phyloP scores from a whole-genome alignment of 2,113 vertebrate genomes.

The Aspiorhynchus laticeps region DNA sequence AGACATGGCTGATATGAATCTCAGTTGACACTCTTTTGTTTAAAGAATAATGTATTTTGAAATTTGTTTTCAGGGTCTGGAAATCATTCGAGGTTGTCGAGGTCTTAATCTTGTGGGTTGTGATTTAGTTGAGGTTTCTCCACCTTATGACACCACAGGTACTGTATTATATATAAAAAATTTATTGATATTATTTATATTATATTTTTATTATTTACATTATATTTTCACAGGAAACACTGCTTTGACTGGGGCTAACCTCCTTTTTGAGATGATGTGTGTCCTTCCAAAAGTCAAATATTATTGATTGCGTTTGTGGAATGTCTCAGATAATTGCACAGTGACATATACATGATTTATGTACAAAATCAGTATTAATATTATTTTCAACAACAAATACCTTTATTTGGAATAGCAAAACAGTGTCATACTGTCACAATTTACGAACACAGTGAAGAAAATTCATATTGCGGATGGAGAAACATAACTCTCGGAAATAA shows the following conservation, averaged over 20 bases:
- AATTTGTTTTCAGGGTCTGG: conserved; percentile 80
- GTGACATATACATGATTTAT: neutral
- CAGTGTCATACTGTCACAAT: neutral
- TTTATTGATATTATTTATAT: no score
- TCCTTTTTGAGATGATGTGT: conserved; percentile 97
- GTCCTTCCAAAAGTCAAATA: conserved; percentile 82
- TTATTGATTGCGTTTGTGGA: conserved; percentile 61
- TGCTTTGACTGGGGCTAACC: conserved; percentile 87
- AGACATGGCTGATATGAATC: neutral
- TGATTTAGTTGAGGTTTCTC: conserved; percentile 92
- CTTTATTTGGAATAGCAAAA: neutral
- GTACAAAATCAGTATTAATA: neutral
- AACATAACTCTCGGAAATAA: no score
- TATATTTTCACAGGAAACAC: conserved; percentile 83
- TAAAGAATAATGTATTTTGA: neutral
- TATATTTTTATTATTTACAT: no score
- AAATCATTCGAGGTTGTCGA: conserved; percentile 90
- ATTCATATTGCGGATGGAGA: neutral
- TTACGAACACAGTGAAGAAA: neutral
- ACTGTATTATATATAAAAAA: neutral
- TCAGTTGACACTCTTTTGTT: neutral
- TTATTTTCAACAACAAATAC: neutral
- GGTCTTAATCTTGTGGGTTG: conserved; percentile 90
- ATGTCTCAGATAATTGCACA: neutral
- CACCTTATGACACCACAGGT: conserved; percentile 88